Conservation (phyloP, 2,113 vertebrate genomes). For the Campylomormyrus numenius region DNA sequence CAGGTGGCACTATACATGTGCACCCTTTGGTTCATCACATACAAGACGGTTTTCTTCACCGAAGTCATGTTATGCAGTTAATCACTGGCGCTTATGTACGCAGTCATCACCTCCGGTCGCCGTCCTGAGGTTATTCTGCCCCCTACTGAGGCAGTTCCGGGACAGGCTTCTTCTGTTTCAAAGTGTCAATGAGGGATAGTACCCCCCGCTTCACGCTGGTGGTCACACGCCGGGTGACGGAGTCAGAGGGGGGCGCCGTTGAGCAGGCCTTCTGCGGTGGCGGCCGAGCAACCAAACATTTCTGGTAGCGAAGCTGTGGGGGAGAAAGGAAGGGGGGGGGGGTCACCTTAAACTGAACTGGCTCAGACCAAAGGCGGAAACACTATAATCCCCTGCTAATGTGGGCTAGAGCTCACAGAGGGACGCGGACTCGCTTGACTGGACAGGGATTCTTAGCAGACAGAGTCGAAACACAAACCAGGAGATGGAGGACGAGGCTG, state of each 20-base stretch:
- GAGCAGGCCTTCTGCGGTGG: conserved; percentile 76
- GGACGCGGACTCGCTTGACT: not conserved
- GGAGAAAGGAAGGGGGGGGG: not conserved
- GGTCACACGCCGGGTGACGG: conserved; percentile 84
- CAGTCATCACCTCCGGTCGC: not conserved
- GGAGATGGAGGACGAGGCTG: not conserved
- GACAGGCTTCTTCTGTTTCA: conserved; percentile 91
- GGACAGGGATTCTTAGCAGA: not conserved
- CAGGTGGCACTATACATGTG: conserved; percentile 35
- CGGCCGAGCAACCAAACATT: conserved; percentile 90
- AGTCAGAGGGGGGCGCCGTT: conserved; percentile 77
- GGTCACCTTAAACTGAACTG: not conserved
- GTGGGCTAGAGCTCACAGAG: not conserved
- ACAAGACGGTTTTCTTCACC: not conserved
- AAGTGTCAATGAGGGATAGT: conserved; percentile 97
- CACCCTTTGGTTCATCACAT: not conserved
- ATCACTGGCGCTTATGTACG: conserved; percentile 44
- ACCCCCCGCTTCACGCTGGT: conserved; percentile 91
- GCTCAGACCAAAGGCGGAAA: not conserved
- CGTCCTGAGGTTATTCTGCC: conserved; percentile 36
- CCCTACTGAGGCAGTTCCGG: conserved; percentile 79
- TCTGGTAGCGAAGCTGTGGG: conserved; percentile 89
- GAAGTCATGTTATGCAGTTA: conserved; percentile 16
- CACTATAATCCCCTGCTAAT: not conserved
- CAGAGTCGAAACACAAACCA: not conserved